Percentiles rank a stretch among this genome's conserved stretches.
Evolutionary conservation across 2,113 vertebrate genomes (phyloP).

Genomic region (Gnathonemus echidnorhynchus): DNA sequence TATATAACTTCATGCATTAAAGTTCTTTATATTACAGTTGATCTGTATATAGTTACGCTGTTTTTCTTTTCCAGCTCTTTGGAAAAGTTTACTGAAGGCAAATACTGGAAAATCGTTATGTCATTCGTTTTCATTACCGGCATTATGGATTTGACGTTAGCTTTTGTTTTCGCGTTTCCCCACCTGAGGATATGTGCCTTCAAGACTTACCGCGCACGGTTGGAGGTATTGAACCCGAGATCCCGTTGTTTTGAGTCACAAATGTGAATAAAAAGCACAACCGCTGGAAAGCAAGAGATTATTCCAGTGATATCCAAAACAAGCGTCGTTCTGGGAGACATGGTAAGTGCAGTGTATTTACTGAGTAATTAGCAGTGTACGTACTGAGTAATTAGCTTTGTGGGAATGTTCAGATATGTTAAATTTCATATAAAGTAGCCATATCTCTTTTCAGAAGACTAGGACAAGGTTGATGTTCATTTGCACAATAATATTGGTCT

Average conservation of each 20-base stretch:
- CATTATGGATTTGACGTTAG: conserved; percentile 35
- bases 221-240: conserved; percentile 48
- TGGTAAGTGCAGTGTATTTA: conserved; percentile 28
- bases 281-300: conserved; percentile 17
- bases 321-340: conserved; percentile 15
- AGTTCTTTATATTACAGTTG: neutral
- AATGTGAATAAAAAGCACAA: conserved; percentile 41
- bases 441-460: conserved; percentile 32
- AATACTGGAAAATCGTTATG: conserved; percentile 4
- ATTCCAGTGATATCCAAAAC: conserved; percentile 2
- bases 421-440: neutral
- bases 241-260: conserved; percentile 34
- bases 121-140: conserved; percentile 6
- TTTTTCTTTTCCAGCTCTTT: neutral
- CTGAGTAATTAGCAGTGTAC: neutral
- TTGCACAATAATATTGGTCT: conserved; percentile 37
- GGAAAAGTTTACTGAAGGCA: neutral
- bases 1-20: neutral
- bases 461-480: conserved; percentile 41
- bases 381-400: neutral
- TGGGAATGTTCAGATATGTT: neutral
- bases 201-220: conserved; percentile 30
- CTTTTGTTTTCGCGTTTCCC: conserved; percentile 41
- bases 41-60: neutral
- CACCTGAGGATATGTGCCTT: conserved; percentile 32